Percentiles rank a stretch among this genome's conserved stretches.
Conservation (phyloP, 2,888 invertebrate species). For the Drosophila recens region DNA sequence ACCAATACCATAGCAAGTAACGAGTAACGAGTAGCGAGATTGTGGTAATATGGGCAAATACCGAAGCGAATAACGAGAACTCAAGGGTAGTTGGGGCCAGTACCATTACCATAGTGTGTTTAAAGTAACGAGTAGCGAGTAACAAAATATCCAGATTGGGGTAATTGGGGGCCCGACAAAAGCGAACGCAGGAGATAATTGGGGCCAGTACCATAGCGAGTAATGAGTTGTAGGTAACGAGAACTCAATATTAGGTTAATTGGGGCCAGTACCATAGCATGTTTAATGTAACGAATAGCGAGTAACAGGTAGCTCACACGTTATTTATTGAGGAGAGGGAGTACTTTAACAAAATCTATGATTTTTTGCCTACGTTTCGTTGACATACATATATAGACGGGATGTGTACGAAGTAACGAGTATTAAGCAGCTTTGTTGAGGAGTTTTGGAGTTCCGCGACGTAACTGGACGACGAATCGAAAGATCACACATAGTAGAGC, state of each 20-base stretch:
- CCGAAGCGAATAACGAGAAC: constrained; percentile 3
- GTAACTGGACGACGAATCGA: background rate
- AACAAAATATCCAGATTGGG: background rate
- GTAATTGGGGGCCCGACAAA: background rate
- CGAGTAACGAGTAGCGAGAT: constrained; percentile 3
- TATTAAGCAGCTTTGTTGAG: constrained; percentile 9
- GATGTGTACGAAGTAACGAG: constrained; percentile 5
- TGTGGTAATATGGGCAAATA: constrained; percentile 1
- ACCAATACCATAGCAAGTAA: constrained; percentile 1
- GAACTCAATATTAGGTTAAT: background rate
- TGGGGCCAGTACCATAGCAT: constrained; percentile 17
- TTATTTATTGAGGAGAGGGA: background rate
- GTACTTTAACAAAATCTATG: background rate
- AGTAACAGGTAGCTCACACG: constrained; percentile 1
- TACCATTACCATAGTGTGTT: background rate
- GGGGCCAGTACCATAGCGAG: background rate
- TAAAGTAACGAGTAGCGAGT: background rate
- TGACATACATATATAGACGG: constrained; percentile 7
- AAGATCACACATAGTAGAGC: constrained; percentile 82
- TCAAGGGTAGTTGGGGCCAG: background rate
- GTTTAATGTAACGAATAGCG: constrained; percentile 3
- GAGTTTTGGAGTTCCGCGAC: constrained; percentile 7
- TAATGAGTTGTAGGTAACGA: background rate
- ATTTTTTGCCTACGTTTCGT: constrained; percentile 24
- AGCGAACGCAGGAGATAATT: background rate